These are phyloP conservation scores for Noctua fimbriata DNA, from an alignment of 2,888 invertebrate species.

Conservation along the genomic window DNA sequence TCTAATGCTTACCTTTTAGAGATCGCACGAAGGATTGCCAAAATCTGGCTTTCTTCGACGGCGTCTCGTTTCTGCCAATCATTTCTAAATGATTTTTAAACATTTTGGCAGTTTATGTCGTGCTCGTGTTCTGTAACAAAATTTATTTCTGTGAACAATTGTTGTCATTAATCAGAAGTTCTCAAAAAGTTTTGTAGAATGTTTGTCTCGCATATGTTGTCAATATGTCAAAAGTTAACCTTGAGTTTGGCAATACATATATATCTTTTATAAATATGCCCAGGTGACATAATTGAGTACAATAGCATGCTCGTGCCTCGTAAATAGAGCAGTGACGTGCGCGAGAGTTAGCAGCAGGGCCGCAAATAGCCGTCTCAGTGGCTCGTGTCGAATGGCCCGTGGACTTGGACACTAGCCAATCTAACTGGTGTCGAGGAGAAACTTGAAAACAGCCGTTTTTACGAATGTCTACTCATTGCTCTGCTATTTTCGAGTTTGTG, in stretches of 20 bases:
- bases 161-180: constrained; percentile 5
- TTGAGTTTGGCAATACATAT: constrained; percentile 72
- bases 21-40: constrained; percentile 98
- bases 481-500: constrained; percentile 85
- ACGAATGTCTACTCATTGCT: constrained; percentile 86
- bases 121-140: constrained; percentile 94
- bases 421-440: constrained; percentile 79
- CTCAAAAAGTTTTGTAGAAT: constrained; percentile 11
- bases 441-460: constrained; percentile 87
- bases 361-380: constrained; percentile 86
- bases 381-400: constrained; percentile 84
- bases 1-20: constrained; percentile 93
- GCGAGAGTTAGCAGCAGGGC: constrained; percentile 81
- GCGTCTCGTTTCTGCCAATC: constrained; percentile 97
- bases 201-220: constrained; percentile 35
- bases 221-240: constrained; percentile 73
- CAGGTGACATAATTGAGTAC: constrained; percentile 87
- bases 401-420: constrained; percentile 84
- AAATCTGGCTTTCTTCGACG: constrained; percentile 97
- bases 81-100: constrained; percentile 98
- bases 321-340: constrained; percentile 89
- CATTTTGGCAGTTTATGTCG: constrained; percentile 94
- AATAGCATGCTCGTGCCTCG: constrained; percentile 82
- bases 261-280: constrained; percentile 74
- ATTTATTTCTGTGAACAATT: constrained; percentile 43